These are phyloP conservation scores for Cetonia aurata DNA, from an alignment of 2,888 invertebrate genomes.

Conservation along the genomic window DNA sequence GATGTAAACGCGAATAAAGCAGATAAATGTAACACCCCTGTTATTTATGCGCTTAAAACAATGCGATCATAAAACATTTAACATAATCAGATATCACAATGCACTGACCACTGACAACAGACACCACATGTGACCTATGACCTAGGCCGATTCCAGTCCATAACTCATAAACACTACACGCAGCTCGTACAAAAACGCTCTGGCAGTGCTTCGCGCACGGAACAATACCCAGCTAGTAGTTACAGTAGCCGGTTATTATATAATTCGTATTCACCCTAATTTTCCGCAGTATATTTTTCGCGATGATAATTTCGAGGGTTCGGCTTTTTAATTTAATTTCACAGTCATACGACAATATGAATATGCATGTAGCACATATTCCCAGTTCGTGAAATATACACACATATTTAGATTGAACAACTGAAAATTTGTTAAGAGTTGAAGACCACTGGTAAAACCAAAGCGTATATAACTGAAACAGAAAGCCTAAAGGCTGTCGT, in stretches of 20 bases:
- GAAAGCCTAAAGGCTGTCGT: too few species aligned
- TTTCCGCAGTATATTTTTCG: conserved; percentile 10
- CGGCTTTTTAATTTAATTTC: too few species aligned
- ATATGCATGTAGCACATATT: too few species aligned
- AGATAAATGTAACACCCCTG: conserved; percentile 51
- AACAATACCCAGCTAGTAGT: not conserved
- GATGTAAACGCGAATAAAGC: conserved; percentile 49
- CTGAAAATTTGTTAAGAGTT: too few species aligned
- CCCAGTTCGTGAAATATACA: too few species aligned
- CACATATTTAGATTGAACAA: too few species aligned
- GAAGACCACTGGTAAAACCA: too few species aligned
- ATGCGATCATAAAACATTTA: conserved; percentile 62
- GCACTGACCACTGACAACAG: conserved; percentile 60
- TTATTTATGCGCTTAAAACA: conserved; percentile 55
- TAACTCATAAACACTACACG: conserved; percentile 53
- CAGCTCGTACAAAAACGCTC: conserved; percentile 36
- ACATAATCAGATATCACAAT: conserved; percentile 60
- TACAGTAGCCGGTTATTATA: conserved; percentile 2
- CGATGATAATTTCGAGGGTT: not conserved
- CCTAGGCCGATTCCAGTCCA: conserved; percentile 56
- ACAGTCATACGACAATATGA: too few species aligned
- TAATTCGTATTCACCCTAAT: conserved; percentile 6
- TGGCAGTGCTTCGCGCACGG: too few species aligned
- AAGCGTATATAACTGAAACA: too few species aligned
- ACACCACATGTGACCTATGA: conserved; percentile 57